A percentile compares a stretch with the other conserved stretches of the same genome.
These are phyloP conservation scores for Drosophila repleta DNA, from an alignment of 1,140 invertebrate species.

Conservation along the genomic window DNA sequence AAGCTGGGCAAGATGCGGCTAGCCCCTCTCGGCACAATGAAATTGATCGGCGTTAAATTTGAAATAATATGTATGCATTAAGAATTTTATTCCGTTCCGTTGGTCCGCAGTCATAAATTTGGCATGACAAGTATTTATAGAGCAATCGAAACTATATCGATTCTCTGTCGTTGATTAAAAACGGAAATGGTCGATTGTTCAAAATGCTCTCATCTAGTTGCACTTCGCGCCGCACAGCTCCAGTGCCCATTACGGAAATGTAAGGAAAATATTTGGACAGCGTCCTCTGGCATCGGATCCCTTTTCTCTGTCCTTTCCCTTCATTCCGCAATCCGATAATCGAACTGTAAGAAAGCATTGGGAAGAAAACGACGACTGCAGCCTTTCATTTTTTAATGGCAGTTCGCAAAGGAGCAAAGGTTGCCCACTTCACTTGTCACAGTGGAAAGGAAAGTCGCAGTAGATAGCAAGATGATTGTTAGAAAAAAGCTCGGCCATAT, in stretches of 20 bases:
- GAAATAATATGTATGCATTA: constrained; percentile 64
- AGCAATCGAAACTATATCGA: constrained; percentile 66
- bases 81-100: constrained; percentile 21
- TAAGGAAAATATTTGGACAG: constrained; percentile 53
- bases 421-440: constrained; percentile 70
- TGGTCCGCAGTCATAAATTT: constrained; percentile 24
- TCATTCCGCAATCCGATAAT: constrained; percentile 38
- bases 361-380: constrained; percentile 78
- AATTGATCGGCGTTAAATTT: constrained; percentile 72
- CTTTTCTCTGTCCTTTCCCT: not conserved
- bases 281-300: not conserved
- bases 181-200: constrained; percentile 42
- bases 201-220: constrained; percentile 28
- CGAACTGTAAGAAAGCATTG: constrained; percentile 67
- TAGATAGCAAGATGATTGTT: constrained; percentile 38
- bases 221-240: not conserved
- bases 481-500: constrained; percentile 29
- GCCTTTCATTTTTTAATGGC: constrained; percentile 47
- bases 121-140: constrained; percentile 73
- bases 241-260: constrained; percentile 39
- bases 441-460: constrained; percentile 52
- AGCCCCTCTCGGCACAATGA: constrained; percentile 36
- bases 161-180: constrained; percentile 48
- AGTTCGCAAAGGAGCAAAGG: constrained; percentile 1
- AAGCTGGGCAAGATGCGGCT: not conserved